Conservation (phyloP, 2,113 vertebrate species). For the Caretta caretta region DNA sequence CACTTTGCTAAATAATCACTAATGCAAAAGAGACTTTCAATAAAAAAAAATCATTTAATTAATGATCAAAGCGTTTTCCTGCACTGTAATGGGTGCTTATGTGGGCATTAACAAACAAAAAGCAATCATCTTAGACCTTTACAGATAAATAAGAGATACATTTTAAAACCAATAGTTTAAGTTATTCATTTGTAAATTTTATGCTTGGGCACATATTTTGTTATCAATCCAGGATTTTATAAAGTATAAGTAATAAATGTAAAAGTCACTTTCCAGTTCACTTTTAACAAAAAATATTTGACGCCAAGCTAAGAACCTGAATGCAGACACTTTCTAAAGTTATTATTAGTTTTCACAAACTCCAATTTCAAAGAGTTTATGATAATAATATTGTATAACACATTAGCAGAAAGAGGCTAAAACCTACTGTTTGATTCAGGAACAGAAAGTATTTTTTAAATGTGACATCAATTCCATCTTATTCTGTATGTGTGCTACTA, state of each 20-base stretch:
- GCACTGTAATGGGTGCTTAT: background rate
- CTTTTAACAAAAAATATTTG: background rate
- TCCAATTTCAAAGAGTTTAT: background rate
- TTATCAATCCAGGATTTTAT: background rate
- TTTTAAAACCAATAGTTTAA: too few species aligned
- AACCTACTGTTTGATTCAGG: background rate
- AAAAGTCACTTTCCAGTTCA: background rate
- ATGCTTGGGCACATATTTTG: background rate
- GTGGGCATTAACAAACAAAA: background rate
- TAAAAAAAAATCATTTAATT: too few species aligned
- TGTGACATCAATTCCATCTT: background rate
- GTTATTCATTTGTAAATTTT: background rate
- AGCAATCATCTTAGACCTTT: background rate
- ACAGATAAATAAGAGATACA: background rate
- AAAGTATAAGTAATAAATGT: background rate
- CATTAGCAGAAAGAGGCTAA: background rate
- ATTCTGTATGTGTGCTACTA: background rate
- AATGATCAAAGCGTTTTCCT: background rate
- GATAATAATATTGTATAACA: background rate
- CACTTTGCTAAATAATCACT: background rate
- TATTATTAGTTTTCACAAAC: background rate
- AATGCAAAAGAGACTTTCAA: background rate
- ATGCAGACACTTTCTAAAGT: background rate
- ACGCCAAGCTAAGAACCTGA: background rate
- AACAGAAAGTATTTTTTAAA: background rate